Evolutionary conservation across 1,140 invertebrate species (phyloP).

Genomic region (Calycopis cecrops): DNA sequence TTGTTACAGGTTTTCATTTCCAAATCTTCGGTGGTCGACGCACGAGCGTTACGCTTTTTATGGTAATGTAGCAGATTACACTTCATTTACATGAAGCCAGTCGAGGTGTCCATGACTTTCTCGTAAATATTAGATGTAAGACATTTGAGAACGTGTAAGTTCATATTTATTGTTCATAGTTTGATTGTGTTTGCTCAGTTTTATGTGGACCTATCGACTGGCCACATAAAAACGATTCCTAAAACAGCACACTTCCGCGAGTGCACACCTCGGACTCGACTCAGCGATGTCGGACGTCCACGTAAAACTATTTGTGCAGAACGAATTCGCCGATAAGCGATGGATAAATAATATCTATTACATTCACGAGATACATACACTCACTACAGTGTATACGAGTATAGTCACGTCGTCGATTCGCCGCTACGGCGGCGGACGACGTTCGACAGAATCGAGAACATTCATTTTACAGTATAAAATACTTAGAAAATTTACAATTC

Average conservation of each 20-base stretch:
- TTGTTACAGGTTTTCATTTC: too few relatives aligned
- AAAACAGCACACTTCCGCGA: constrained; percentile 3
- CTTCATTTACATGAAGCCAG: neutral
- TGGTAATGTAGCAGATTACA: constrained; percentile 1
- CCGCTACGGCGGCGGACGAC: constrained; percentile 45
- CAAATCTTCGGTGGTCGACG: neutral
- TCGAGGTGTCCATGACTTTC: neutral
- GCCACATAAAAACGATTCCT: constrained; percentile 15
- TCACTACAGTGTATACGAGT: constrained; percentile 37
- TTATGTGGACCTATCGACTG: constrained; percentile 16
- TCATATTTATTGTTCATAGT: too few relatives aligned
- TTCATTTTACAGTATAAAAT: constrained; percentile 68
- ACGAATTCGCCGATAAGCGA: constrained; percentile 33
- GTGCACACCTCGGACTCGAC: neutral
- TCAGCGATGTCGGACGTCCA: constrained; percentile 15
- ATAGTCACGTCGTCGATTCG: constrained; percentile 28
- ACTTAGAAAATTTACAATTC: constrained; percentile 71
- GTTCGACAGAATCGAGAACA: constrained; percentile 55
- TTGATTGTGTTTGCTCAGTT: too few relatives aligned
- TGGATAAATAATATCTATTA: constrained; percentile 33
- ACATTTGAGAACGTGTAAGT: too few relatives aligned
- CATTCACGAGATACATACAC: constrained; percentile 31
- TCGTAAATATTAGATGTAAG: too few relatives aligned
- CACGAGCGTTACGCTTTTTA: neutral
- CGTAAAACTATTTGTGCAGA: constrained; percentile 52